phyloP scores from a whole-genome alignment of 2,113 vertebrate species.

The Accipiter virgatus region DNA sequence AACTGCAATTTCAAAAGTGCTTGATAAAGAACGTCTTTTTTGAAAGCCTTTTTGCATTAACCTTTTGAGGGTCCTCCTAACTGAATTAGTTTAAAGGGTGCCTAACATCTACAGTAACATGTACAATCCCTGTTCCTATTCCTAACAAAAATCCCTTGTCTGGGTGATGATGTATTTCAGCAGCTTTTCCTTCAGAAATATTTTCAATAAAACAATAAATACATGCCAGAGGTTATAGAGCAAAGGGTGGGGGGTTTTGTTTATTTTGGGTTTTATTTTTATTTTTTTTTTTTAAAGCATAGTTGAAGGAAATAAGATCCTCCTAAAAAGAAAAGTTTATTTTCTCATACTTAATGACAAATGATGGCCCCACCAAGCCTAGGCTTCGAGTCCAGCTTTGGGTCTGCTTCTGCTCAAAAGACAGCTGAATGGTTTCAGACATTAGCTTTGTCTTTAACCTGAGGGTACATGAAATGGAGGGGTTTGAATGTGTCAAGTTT shows the following conservation, averaged over 20 bases:
- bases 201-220: conserved; percentile 29
- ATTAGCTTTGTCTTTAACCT: not conserved
- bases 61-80: not conserved
- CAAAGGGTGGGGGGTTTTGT: not conserved
- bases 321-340: conserved; percentile 7
- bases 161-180: not conserved
- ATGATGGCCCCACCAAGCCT: not conserved
- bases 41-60: conserved; percentile 50
- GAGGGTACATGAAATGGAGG: not conserved
- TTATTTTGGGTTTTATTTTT: not conserved
- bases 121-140: not conserved
- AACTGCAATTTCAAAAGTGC: conserved; percentile 30
- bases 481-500: not conserved
- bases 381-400: not conserved
- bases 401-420: not conserved
- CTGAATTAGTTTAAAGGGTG: not conserved
- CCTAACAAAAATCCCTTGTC: not conserved
- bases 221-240: not conserved
- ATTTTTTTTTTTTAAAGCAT: not conserved
- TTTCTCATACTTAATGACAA: not conserved
- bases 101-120: not conserved
- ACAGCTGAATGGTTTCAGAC: not conserved
- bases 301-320: conserved; percentile 4
- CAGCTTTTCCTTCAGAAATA: not conserved
- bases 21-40: conserved; percentile 30